These are phyloP conservation scores for Pyrrhia umbra DNA, from an alignment of 2,888 invertebrate species.

Conservation along the genomic window DNA sequence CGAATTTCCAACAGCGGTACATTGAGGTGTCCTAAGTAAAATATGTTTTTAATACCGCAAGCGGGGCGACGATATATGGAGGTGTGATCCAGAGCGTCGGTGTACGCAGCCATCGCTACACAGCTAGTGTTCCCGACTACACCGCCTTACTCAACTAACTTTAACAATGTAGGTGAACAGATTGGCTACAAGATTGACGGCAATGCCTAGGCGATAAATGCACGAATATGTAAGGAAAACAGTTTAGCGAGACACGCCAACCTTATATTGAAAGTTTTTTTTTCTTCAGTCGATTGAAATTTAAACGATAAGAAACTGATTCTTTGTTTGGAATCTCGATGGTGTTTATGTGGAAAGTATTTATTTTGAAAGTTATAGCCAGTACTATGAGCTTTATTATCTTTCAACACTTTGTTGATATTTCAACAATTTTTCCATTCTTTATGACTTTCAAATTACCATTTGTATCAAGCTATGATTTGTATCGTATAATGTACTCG, in stretches of 20 bases:
- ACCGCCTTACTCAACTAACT: conserved; percentile 58
- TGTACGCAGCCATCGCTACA: conserved; percentile 74
- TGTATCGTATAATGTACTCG: background rate
- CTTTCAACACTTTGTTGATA: background rate
- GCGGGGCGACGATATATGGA: conserved; percentile 91
- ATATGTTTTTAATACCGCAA: conserved; percentile 78
- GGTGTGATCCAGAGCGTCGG: conserved; percentile 89
- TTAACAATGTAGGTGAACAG: conserved; percentile 65
- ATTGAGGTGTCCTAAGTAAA: background rate
- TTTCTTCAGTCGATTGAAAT: conserved; percentile 77
- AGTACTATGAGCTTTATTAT: conserved; percentile 14
- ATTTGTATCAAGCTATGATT: background rate
- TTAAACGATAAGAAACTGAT: conserved; percentile 61
- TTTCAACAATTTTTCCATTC: conserved; percentile 1
- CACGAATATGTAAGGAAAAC: conserved; percentile 76
- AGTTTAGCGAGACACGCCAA: conserved; percentile 82
- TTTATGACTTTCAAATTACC: background rate
- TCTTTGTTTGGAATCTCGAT: conserved; percentile 22
- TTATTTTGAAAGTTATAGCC: conserved; percentile 8
- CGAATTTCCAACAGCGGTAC: background rate
- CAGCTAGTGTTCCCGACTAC: conserved; percentile 41
- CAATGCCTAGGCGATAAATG: conserved; percentile 74
- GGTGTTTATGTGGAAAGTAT: conserved; percentile 23
- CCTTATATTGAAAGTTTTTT: conserved; percentile 71
- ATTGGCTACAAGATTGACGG: conserved; percentile 73